A percentile compares a stretch with the other conserved stretches of the same genome.
These are phyloP conservation scores for Mus caroli DNA, from an alignment of 2,797 vertebrate genomes.

Conservation along the genomic window DNA sequence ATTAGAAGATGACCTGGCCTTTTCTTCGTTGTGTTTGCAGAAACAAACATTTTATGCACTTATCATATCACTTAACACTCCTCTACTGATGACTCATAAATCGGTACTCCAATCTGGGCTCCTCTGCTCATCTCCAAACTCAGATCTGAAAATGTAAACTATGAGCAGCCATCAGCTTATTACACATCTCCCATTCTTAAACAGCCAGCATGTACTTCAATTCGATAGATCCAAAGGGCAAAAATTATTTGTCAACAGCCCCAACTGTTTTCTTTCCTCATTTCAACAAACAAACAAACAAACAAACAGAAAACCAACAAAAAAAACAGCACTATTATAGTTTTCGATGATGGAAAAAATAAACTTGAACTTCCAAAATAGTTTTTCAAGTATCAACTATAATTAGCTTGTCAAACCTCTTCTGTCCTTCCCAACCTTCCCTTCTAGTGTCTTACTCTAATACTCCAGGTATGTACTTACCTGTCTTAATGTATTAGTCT, in stretches of 20 bases:
- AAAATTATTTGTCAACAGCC: background rate
- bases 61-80: constrained; percentile 34
- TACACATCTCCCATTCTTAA: constrained; percentile 28
- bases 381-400: background rate
- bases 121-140: constrained; percentile 15
- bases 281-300: constrained; percentile 11
- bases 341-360: background rate
- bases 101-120: background rate
- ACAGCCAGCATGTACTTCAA: constrained; percentile 15
- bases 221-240: background rate
- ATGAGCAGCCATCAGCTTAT: constrained; percentile 1
- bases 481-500: background rate
- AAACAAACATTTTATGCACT: background rate
- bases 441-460: background rate
- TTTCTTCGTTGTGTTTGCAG: background rate
- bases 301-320: background rate
- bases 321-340: background rate
- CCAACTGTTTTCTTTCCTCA: background rate
- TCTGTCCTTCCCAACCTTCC: background rate
- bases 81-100: constrained; percentile 36
- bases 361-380: background rate
- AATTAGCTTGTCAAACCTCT: constrained; percentile 34
- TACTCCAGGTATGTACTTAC: background rate
- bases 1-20: background rate
- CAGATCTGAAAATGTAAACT: background rate